phyloP scores from a whole-genome alignment of 2,797 vertebrate species.

The Argya squamiceps region DNA sequence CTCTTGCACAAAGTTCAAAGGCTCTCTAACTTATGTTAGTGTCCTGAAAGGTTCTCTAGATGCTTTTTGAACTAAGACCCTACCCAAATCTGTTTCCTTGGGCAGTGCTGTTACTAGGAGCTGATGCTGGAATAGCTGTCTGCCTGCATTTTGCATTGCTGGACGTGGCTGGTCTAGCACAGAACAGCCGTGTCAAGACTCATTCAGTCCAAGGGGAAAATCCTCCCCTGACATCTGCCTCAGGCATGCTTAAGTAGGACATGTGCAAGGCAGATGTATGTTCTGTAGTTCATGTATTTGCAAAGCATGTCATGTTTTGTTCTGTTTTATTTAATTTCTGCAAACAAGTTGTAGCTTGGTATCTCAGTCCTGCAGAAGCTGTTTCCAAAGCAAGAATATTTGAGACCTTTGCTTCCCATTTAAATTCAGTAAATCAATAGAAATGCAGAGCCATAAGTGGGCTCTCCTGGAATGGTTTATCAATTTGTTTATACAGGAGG shows the following conservation, averaged over 20 bases:
- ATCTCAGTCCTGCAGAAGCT: background rate
- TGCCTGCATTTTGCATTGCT: background rate
- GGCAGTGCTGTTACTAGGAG: background rate
- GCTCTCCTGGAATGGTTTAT: background rate
- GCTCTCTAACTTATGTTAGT: background rate
- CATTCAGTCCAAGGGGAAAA: background rate
- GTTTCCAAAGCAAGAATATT: background rate
- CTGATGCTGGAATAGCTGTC: conserved; percentile 7
- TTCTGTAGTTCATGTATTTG: conserved; percentile 5
- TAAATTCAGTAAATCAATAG: background rate
- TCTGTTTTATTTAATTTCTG: background rate
- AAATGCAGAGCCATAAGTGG: background rate
- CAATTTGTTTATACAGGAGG: background rate
- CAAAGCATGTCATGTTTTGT: background rate
- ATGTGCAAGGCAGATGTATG: background rate
- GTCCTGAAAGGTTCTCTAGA: background rate
- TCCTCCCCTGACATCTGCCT: background rate
- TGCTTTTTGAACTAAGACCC: background rate
- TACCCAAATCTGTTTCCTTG: background rate
- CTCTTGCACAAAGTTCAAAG: background rate
- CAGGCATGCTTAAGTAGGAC: background rate
- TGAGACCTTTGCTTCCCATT: background rate
- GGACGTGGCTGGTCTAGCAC: background rate
- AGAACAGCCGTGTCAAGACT: background rate
- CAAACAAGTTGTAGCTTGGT: background rate